Evolutionary conservation across 2,113 vertebrate species (phyloP).

Genomic region (Erinaceus europaeus): DNA sequence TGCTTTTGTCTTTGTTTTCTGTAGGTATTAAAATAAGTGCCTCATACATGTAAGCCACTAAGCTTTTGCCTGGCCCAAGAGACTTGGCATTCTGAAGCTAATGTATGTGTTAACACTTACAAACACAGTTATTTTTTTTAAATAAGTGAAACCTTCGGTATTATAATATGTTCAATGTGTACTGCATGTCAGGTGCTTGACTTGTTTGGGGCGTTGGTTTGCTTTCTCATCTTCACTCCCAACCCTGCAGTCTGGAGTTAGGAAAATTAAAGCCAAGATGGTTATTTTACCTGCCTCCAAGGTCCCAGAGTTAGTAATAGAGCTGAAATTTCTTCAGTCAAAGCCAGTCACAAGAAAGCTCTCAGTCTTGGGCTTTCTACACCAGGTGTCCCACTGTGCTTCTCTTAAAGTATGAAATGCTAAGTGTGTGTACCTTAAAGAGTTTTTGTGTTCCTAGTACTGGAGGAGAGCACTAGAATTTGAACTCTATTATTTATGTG

Average conservation of each 20-base stretch:
- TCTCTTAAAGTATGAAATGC: not conserved
- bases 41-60: too few relatives aligned
- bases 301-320: not conserved
- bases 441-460: not conserved
- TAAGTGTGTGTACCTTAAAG: not conserved
- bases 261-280: not conserved
- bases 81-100: not conserved
- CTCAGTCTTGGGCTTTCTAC: accelerated
- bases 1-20: too few relatives aligned
- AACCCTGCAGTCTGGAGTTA: not conserved
- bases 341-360: accelerated
- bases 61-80: too few relatives aligned
- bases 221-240: not conserved
- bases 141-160: too few relatives aligned
- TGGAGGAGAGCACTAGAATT: not conserved
- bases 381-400: not conserved
- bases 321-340: too few relatives aligned
- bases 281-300: not conserved
- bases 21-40: too few relatives aligned
- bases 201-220: not conserved
- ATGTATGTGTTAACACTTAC: not conserved
- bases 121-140: too few relatives aligned
- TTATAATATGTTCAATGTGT: not conserved
- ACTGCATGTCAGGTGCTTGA: not conserved
- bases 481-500: not conserved